Percentiles rank a stretch among this genome's conserved stretches.
These are phyloP conservation scores for Stegodyphus dumicola DNA, from an alignment of 1,140 invertebrate species.

Conservation along the genomic window DNA sequence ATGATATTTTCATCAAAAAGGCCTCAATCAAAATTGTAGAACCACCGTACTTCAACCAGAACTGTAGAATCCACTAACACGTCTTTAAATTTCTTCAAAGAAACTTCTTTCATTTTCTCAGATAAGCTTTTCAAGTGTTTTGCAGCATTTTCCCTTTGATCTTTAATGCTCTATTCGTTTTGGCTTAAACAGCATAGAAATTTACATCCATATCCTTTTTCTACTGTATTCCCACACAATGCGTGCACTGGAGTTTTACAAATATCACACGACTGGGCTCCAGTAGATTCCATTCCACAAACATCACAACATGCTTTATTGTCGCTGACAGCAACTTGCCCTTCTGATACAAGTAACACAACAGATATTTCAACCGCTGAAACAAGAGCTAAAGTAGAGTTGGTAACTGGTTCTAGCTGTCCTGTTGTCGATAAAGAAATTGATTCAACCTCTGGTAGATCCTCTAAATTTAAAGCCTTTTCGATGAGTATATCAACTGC, in stretches of 20 bases:
- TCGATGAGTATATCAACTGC: background rate
- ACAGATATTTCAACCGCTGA: slow-evolving; percentile 7
- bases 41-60: background rate
- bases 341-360: slow-evolving; percentile 24
- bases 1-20: slow-evolving; percentile 1
- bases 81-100: background rate
- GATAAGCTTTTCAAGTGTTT: too few relatives aligned
- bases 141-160: too few relatives aligned
- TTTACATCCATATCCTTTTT: too few relatives aligned
- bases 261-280: slow-evolving; percentile 10
- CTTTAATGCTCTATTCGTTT: too few relatives aligned
- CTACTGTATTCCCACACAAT: too few relatives aligned
- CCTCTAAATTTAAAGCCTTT: too few relatives aligned
- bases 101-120: too few relatives aligned
- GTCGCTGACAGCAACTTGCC: slow-evolving; percentile 6
- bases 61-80: slow-evolving; percentile 7
- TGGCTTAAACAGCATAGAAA: too few relatives aligned
- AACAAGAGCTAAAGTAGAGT: too few relatives aligned
- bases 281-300: slow-evolving; percentile 22
- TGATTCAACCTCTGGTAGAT: slow-evolving; percentile 1
- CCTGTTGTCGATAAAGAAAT: slow-evolving; percentile 4
- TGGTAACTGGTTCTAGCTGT: background rate
- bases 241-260: background rate
- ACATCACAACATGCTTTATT: slow-evolving; percentile 12
- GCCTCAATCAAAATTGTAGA: too few relatives aligned